Evolutionary conservation across 2,888 invertebrate species (phyloP).

Genomic region (Synergus gifuensis): DNA sequence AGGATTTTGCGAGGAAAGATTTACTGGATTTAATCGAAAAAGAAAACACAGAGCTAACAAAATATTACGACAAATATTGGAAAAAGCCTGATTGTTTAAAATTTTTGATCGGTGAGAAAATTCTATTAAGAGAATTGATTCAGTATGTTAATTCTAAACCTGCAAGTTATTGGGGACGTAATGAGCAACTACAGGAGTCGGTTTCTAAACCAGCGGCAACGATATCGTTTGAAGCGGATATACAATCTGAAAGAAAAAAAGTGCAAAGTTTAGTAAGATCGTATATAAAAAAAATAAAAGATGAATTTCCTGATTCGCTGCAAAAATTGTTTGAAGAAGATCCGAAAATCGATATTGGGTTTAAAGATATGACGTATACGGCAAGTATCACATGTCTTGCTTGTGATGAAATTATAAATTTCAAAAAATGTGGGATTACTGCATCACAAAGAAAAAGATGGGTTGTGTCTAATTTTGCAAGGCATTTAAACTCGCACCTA

Average conservation of each 20-base stretch:
- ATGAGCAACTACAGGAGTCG: background rate
- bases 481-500: constrained; percentile 10
- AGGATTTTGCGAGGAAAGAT: background rate
- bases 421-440: background rate
- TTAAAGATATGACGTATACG: background rate
- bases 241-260: constrained; percentile 1
- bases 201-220: background rate
- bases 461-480: constrained; percentile 37
- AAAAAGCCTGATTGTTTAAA: background rate
- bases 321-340: background rate
- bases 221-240: background rate
- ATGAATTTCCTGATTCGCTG: background rate
- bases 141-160: background rate
- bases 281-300: background rate
- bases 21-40: background rate
- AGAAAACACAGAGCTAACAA: background rate
- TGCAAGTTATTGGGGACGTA: constrained; percentile 7
- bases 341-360: background rate
- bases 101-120: constrained; percentile 30
- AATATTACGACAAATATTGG: background rate
- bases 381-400: background rate
- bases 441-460: constrained; percentile 16
- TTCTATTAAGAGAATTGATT: constrained; percentile 10
- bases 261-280: background rate
- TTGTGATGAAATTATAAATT: background rate